Base-by-base conservation (phyloP, 2,797 vertebrate species). In the Phoxinus dragarum region DNA sequence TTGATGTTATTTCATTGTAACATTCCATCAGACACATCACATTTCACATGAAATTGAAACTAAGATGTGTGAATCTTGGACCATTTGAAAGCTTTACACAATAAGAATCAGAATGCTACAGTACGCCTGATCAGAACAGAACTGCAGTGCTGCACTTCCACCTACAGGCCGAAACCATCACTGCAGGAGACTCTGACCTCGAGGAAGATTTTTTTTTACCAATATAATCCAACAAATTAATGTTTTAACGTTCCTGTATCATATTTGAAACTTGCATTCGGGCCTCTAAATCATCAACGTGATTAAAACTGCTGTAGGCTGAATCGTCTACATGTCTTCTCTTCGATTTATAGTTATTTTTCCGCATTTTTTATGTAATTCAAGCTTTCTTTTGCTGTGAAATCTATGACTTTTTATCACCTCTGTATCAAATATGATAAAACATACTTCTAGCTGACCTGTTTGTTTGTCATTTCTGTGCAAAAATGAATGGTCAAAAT, bases 121-220 rank as follows among this genome's bases (percentile, higher is more conserved):
- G 27, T 27, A 27, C 1, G 73, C 21, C 34, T 36, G 3, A 36
- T 27, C 40, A 66, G 27, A 75, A 49, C 9, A 27, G 19, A 75
- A 79, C 27, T 47, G 59, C 56, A 66, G 87, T 84, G 10, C 49
- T 88, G 49, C 81, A 75, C 89, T 81, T 59, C 85, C 89, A 88
- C 38, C 89, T 89, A 42, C 76, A 80, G 89, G 67, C 12, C 74
- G 49, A 47, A 42, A 8, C 6, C 23, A 19, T 42, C 23, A 75
- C 72, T 84, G 72, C 86, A 42, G 17, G n/a, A n/a, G 21, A 34
- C 7, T 23, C 47, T 71, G 23, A 40, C n/a, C 19, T 19, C 16
- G 3, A 34, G 36, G 40, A 74, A 16, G 4, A 16, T 71, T 42
- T 44, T 16, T 5, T 27, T 61, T 31, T 27, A 6, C 11, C 59